phyloP scores from a whole-genome alignment of 2,797 vertebrate genomes.

The Lophius americanus region DNA sequence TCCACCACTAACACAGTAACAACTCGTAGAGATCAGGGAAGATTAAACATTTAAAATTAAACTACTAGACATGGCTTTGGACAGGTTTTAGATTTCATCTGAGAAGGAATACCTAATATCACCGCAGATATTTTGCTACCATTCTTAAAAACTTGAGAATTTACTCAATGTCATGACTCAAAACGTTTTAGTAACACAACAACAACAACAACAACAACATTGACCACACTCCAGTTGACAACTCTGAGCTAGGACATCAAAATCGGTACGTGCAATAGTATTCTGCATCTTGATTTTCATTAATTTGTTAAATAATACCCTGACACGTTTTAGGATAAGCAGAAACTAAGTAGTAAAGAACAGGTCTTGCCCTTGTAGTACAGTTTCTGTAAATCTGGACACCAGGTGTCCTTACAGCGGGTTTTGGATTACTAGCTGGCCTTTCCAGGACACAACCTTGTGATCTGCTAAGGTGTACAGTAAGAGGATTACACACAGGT shows the following conservation, averaged over 20 bases:
- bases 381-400: conserved; percentile 60
- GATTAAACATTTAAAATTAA: too few relatives aligned
- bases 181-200: too few relatives aligned
- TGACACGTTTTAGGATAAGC: not conserved
- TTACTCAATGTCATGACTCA: too few relatives aligned
- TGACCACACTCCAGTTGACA: too few relatives aligned
- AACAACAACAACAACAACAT: too few relatives aligned
- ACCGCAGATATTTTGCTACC: too few relatives aligned
- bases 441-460: conserved; percentile 75
- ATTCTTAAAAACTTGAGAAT: too few relatives aligned
- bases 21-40: too few relatives aligned
- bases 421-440: conserved; percentile 63
- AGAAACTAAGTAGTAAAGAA: conserved; percentile 39
- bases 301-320: not conserved
- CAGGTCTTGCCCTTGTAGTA: conserved; percentile 21
- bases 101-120: too few relatives aligned
- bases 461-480: conserved; percentile 76
- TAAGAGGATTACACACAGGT: conserved; percentile 81
- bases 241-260: not conserved
- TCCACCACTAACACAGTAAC: too few relatives aligned
- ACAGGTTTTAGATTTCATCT: too few relatives aligned
- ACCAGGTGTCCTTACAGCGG: conserved; percentile 69
- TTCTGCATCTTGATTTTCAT: conserved; percentile 13
- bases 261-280: not conserved
- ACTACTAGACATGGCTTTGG: too few relatives aligned